Conservation (phyloP, 2,797 vertebrate genomes). For the Hydrolagus colliei region DNA sequence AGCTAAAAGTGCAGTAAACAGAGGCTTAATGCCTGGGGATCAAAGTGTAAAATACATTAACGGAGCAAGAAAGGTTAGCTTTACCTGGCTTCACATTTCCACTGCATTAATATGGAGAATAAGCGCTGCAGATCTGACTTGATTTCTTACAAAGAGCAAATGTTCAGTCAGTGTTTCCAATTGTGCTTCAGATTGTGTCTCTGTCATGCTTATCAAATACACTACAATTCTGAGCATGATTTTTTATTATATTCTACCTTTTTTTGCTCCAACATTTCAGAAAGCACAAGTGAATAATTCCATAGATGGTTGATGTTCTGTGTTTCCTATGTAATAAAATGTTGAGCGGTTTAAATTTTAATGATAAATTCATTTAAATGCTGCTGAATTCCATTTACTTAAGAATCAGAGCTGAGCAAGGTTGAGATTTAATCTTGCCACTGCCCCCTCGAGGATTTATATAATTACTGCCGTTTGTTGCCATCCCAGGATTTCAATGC, state of each 20-base stretch:
- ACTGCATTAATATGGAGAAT: neutral
- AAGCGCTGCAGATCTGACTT: neutral
- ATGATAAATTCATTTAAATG: constrained; percentile 31
- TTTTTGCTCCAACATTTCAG: neutral
- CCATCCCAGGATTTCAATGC: constrained; percentile 44
- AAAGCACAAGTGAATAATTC: constrained; percentile 29
- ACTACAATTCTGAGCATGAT: constrained; percentile 6
- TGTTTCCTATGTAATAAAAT: constrained; percentile 23
- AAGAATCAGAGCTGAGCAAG: constrained; percentile 5
- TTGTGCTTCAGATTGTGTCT: neutral
- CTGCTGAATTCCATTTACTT: constrained; percentile 27
- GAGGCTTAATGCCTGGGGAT: constrained; percentile 59
- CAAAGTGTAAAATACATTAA: constrained; percentile 32
- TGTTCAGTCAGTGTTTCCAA: neutral
- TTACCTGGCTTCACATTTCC: neutral
- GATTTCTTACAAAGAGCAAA: constrained; percentile 11
- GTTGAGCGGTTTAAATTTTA: constrained; percentile 27
- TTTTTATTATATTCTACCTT: constrained; percentile 1
- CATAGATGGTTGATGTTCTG: constrained; percentile 24
- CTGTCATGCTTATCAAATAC: neutral
- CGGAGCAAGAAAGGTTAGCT: neutral
- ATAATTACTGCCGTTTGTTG: constrained; percentile 45
- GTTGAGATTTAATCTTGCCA: constrained; percentile 25
- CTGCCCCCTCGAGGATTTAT: constrained; percentile 41
- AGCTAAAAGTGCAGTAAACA: constrained; percentile 62